Evolutionary conservation across 2,113 vertebrate genomes (phyloP), one percentile per base, ranked within the genome.

Genomic region (Gobio gobio): DNA sequence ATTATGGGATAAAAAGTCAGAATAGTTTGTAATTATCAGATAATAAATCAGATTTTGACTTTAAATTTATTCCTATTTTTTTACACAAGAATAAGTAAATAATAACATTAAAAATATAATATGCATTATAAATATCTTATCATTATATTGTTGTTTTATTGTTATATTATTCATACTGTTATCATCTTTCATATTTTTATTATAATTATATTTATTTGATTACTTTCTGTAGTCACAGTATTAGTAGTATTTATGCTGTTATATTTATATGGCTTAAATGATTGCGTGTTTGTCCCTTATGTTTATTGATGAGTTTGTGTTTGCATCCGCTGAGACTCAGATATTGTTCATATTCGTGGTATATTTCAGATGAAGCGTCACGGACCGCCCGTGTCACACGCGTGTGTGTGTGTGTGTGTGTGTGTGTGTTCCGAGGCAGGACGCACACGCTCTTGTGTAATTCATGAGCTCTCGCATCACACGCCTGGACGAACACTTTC

Each of bases 391-490:
- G 54, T 56, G 58, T n/a, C 8, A 59, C 56, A 59, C 3, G 9
- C 3, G 10, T 29, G 29, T 29, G 29, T 29, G 29, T 29, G 29
- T 29, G 29, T 29, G 29, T 29, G 29, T 29, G 29, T 29, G 29
- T 29, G 29, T 29, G 29, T 29, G 29, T 29, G 29, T 56, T 56
- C 18, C 2, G 18, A 56, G 18, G 58, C 22, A 61, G n/a, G n/a
- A 59, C 8, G 3, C 22, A 29, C 61, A 64, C 2, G 1, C 61
- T 64, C 26, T 3, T 64, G 66, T 22, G 33, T 75, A 75, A 75
- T 75, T 75, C 43, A 75, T 51, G 73, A 75, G 73, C 66, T 40
- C 33, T 70, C 7, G 4, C 45, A 16, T 51, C 73, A 51, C 73
- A 51, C 24, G 24, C 47, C 14, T 75, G 45, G 24, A 29, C 3